Percentiles rank a stretch among this genome's conserved stretches.
phyloP scores from a whole-genome alignment of 1,140 invertebrate species.

The Nebria ingens region DNA sequence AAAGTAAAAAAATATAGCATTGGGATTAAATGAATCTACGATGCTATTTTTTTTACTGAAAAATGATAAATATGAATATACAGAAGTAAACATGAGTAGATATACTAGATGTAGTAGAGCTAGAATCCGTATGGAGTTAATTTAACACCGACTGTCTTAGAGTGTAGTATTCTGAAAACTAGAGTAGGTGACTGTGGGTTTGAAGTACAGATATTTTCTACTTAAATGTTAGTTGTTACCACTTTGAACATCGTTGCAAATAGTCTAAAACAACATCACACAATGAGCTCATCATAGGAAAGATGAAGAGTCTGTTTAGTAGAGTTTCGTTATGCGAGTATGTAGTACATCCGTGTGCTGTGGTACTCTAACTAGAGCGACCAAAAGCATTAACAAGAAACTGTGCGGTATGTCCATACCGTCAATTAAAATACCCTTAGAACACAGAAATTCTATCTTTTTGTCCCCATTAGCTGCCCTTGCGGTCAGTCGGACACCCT shows the following conservation, averaged over 20 bases:
- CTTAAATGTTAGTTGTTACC: not conserved
- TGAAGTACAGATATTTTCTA: too few species aligned
- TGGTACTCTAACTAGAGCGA: not conserved
- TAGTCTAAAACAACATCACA: not conserved
- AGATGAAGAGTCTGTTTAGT: not conserved
- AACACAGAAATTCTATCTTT: conserved; percentile 7
- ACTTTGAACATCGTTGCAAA: not conserved
- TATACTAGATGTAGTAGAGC: too few species aligned
- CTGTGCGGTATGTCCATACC: conserved; percentile 7
- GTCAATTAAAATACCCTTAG: conserved; percentile 8
- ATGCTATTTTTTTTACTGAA: too few species aligned
- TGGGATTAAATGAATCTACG: too few species aligned
- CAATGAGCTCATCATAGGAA: not conserved
- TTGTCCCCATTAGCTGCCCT: not conserved
- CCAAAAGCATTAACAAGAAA: not conserved
- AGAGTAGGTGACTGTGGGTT: too few species aligned
- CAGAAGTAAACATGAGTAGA: too few species aligned
- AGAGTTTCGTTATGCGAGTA: not conserved
- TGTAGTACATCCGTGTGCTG: too few species aligned
- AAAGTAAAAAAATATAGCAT: too few species aligned
- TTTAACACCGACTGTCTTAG: too few species aligned
- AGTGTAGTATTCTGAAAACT: too few species aligned
- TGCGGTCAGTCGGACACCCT: not conserved
- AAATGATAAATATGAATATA: too few species aligned
- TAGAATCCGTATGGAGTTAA: too few species aligned